These are phyloP conservation scores for Okapia johnstoni DNA, from an alignment of 2,113 vertebrate species.

Conservation along the genomic window DNA sequence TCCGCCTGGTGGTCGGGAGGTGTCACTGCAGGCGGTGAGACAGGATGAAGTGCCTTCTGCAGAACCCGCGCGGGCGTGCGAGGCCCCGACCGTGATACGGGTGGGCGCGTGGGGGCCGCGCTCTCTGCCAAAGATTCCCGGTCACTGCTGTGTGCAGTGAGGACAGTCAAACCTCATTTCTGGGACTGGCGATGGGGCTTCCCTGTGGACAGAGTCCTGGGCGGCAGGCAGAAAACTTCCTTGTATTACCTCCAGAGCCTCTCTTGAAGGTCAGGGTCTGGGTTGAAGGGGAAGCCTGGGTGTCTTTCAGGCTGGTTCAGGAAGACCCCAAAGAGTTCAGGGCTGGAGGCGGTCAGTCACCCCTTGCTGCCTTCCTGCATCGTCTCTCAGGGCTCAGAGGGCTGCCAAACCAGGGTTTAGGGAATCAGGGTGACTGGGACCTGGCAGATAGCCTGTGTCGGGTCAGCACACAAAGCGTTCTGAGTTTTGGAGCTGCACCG, in stretches of 20 bases:
- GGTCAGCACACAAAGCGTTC: background rate
- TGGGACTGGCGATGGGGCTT: background rate
- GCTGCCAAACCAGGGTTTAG: background rate
- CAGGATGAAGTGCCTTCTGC: fast-evolving
- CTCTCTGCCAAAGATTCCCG: background rate
- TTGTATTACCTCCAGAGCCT: background rate
- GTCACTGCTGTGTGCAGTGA: background rate
- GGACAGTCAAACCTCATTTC: background rate
- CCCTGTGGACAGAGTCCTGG: background rate
- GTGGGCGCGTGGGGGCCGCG: fast-evolving
- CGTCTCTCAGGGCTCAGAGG: background rate
- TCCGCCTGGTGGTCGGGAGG: background rate
- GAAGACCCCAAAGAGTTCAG: background rate
- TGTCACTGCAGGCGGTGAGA: background rate
- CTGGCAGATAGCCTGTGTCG: background rate
- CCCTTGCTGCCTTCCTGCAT: background rate
- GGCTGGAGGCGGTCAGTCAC: background rate
- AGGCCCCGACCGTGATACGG: fast-evolving
- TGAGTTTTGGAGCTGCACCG: background rate
- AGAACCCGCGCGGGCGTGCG: fast-evolving
- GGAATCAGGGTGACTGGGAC: background rate
- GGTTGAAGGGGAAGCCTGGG: background rate
- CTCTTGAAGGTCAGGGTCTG: background rate
- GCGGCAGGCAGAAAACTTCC: fast-evolving
- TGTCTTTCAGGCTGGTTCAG: background rate